A percentile compares a stretch with the other conserved stretches of the same genome.
phyloP scores from a whole-genome alignment of 2,888 invertebrate genomes.

The Melanargia galathea region DNA sequence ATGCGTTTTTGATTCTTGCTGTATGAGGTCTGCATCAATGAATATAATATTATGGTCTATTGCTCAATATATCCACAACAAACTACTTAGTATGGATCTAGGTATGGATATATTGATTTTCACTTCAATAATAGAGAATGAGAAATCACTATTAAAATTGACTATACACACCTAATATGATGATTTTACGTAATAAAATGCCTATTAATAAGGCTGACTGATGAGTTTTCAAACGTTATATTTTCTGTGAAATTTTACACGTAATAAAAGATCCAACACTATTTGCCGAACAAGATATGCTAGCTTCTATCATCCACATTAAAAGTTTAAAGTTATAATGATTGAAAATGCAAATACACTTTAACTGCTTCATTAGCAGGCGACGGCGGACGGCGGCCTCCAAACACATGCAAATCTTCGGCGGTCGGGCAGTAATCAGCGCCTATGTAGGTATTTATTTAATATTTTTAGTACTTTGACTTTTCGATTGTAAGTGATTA shows the following conservation, averaged over 20 bases:
- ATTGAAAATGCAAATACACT: slow-evolving; percentile 42
- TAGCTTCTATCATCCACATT: slow-evolving; percentile 14
- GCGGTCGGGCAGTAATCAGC: slow-evolving; percentile 33
- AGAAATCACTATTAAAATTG: background rate
- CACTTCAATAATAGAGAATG: background rate
- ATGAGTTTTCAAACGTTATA: slow-evolving; percentile 8
- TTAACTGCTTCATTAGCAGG: slow-evolving; percentile 44
- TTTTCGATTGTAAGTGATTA: slow-evolving; percentile 31
- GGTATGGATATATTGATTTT: no score
- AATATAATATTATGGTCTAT: no score
- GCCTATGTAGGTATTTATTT: slow-evolving; percentile 39
- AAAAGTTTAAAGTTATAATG: slow-evolving; percentile 38
- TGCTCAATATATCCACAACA: no score
- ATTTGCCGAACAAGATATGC: slow-evolving; percentile 7
- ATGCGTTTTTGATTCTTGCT: no score
- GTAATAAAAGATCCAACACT: slow-evolving; percentile 18
- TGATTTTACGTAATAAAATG: slow-evolving; percentile 4
- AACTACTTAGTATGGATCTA: no score
- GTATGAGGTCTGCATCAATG: no score
- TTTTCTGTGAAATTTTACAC: slow-evolving; percentile 16
- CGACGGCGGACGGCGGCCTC: slow-evolving; percentile 42
- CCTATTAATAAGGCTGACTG: slow-evolving; percentile 4
- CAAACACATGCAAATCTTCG: slow-evolving; percentile 42
- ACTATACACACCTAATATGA: background rate
- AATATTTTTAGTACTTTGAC: slow-evolving; percentile 40